phyloP scores from a whole-genome alignment of 2,888 invertebrate species.

The Hypomecis punctinalis region DNA sequence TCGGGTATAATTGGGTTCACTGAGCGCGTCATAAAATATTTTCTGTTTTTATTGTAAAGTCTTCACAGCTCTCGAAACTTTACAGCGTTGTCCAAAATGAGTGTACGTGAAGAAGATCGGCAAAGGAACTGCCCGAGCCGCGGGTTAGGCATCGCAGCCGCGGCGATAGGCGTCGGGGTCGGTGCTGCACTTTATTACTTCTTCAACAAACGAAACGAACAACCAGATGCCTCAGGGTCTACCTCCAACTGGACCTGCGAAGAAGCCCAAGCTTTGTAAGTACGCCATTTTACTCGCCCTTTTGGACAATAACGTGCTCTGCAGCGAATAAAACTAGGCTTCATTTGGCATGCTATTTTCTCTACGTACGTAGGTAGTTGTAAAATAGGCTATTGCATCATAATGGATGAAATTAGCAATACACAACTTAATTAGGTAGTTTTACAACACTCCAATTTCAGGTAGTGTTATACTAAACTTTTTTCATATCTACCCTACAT shows the following conservation, averaged over 20 bases:
- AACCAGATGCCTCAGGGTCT: slow-evolving; percentile 64
- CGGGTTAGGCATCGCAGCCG: slow-evolving; percentile 72
- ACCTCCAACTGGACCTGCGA: slow-evolving; percentile 64
- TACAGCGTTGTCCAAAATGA: slow-evolving; percentile 56
- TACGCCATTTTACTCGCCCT: slow-evolving; percentile 41
- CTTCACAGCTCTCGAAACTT: too few species aligned
- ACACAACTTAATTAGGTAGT: not conserved
- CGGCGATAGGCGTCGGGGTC: slow-evolving; percentile 76
- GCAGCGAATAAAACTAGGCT: not conserved
- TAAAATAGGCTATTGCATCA: not conserved
- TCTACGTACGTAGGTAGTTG: not conserved
- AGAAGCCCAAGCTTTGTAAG: slow-evolving; percentile 60
- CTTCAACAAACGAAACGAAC: slow-evolving; percentile 67
- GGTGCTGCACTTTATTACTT: slow-evolving; percentile 78
- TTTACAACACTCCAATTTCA: not conserved
- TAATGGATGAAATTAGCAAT: not conserved
- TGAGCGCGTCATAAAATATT: too few species aligned
- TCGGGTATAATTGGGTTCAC: too few species aligned
- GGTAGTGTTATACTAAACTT: not conserved
- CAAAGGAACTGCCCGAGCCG: slow-evolving; percentile 68
- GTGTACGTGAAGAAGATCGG: slow-evolving; percentile 70
- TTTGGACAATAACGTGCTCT: not conserved
- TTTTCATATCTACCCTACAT: not conserved
- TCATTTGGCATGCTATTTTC: not conserved
- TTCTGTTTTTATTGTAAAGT: too few species aligned